Conservation (phyloP, 1,140 invertebrate species). For the Hesperophylax magnus region DNA sequence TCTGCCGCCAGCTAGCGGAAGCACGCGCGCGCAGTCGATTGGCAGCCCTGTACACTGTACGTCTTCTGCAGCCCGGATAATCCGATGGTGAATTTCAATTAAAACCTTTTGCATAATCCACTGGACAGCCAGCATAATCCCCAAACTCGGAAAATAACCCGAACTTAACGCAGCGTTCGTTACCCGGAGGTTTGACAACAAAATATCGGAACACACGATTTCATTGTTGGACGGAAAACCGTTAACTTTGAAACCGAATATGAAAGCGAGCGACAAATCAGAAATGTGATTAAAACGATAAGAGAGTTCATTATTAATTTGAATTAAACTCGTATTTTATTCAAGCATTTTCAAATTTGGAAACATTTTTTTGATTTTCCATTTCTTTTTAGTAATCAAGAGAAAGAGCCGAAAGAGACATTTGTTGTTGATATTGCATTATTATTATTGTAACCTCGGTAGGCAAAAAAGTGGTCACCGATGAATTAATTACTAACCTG, state of each 20-base stretch:
- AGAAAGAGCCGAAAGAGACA: no score
- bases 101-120: slow-evolving; percentile 57
- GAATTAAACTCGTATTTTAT: no score
- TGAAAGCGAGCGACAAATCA: no score
- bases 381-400: no score
- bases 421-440: no score
- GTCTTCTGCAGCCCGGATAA: slow-evolving; percentile 40
- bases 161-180: slow-evolving; percentile 43
- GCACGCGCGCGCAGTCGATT: not conserved
- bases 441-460: no score
- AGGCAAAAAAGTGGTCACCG: no score
- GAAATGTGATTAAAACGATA: no score
- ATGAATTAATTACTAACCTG: no score
- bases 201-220: slow-evolving; percentile 43
- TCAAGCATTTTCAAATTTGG: no score
- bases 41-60: slow-evolving; percentile 13
- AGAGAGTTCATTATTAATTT: no score
- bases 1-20: not conserved
- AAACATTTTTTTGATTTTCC: no score
- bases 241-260: slow-evolving; percentile 18
- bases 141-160: slow-evolving; percentile 45
- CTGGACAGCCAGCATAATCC: slow-evolving; percentile 52
- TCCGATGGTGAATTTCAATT: slow-evolving; percentile 56
- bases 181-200: slow-evolving; percentile 18
- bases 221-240: slow-evolving; percentile 27